Conservation (phyloP, 2,797 vertebrate genomes). For the Phaenicophaeus curvirostris region DNA sequence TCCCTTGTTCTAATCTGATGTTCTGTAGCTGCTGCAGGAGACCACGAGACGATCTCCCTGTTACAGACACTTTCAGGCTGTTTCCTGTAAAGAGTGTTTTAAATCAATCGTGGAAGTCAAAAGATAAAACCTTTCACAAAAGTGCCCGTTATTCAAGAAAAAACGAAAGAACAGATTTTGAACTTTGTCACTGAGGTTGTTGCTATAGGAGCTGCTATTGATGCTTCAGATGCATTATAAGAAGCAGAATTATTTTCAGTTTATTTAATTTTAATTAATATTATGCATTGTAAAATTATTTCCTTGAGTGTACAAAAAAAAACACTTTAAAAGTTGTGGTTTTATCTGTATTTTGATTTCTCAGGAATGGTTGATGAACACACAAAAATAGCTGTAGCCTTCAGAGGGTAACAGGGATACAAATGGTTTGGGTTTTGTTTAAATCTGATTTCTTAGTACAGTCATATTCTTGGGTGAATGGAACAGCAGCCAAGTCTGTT, state of each 20-base stretch:
- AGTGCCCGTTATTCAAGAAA: background rate
- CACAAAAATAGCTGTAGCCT: background rate
- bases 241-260: conserved; percentile 17
- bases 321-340: background rate
- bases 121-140: conserved; percentile 20
- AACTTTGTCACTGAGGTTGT: background rate
- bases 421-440: background rate
- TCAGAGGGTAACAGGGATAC: background rate
- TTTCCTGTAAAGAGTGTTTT: background rate
- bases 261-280: conserved; percentile 18
- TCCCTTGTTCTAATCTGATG: background rate
- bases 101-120: background rate
- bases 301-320: conserved; percentile 18
- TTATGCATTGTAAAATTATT: conserved; percentile 15
- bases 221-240: conserved; percentile 1
- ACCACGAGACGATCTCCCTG: background rate
- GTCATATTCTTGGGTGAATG: background rate
- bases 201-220: background rate
- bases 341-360: conserved; percentile 22
- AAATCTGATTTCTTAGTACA: background rate
- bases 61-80: background rate
- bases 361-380: background rate
- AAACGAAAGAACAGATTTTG: background rate
- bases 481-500: background rate
- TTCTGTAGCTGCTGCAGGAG: background rate